phyloP scores from a whole-genome alignment of 2,888 invertebrate species.

The Ectemnius lituratus region DNA sequence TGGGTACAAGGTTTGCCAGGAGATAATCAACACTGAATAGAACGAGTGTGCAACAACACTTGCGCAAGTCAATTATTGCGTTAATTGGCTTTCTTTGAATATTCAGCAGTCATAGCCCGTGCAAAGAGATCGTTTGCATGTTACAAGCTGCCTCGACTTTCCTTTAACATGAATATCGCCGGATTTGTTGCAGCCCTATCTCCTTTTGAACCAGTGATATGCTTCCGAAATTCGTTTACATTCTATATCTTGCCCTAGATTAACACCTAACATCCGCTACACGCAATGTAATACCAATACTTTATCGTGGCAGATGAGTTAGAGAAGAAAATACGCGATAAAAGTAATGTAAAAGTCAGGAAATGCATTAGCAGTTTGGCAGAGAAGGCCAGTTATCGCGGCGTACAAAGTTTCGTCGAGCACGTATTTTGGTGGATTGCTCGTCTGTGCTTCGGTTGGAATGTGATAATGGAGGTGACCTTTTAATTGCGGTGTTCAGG shows the following conservation, averaged over 20 bases:
- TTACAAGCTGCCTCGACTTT: not conserved
- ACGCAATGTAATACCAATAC: too few species aligned
- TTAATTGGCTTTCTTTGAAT: constrained; percentile 3
- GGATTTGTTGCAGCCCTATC: too few species aligned
- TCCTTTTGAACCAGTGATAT: too few species aligned
- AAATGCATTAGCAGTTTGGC: too few species aligned
- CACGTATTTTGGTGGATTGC: not conserved
- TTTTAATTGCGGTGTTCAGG: constrained; percentile 78
- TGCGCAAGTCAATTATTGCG: constrained; percentile 4
- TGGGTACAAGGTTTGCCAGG: not conserved
- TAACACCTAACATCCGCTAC: too few species aligned
- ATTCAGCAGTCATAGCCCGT: constrained; percentile 1
- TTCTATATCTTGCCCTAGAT: too few species aligned
- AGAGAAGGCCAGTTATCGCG: too few species aligned
- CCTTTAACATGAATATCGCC: not conserved
- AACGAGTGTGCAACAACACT: not conserved
- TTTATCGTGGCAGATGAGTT: too few species aligned
- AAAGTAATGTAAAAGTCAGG: too few species aligned
- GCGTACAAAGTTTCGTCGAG: not conserved
- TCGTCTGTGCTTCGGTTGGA: not conserved
- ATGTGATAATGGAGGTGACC: not conserved
- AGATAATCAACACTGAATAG: not conserved
- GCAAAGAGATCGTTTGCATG: constrained; percentile 6
- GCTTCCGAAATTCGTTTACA: too few species aligned
- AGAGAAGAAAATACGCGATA: too few species aligned